Base-by-base conservation (phyloP, 2,888 invertebrate genomes). In the Maniola hyperantus region DNA sequence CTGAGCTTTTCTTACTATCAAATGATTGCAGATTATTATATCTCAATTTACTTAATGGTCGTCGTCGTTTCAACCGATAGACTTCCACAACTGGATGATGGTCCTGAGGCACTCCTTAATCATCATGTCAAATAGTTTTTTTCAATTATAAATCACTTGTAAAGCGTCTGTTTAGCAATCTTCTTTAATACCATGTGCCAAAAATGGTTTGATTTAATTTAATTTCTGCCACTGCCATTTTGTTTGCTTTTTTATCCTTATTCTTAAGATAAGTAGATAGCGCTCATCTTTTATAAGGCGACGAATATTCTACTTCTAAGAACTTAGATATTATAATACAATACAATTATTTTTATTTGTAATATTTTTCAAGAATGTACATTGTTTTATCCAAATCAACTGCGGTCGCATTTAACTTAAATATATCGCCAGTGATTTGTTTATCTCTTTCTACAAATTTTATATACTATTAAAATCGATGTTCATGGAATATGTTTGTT, bases 371-470 rank as follows among this genome's bases (percentile, higher is more conserved):
- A 59, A 15, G 15, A 26, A 51, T 69, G 67, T 71, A 72, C 54
- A 71, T 70, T 75, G 66, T 70, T 70, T 69, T 70, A 69, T 44
- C 48, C 65, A 69, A 68, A 62, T 70, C 69, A 77, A 71, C 70
- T 72, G 71, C 73, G 77, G 74, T 77, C 77, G 79, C 79, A 78
- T 78, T 79, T 79, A 78, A 74, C 72, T 77, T 73, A 73, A 74
- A 72, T 74, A 68, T 73, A 72, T 67, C 66, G 68, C 72, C 71
- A 71, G 71, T 74, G 72, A 71, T 74, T 71, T 53, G 65, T 70
- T 72, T 67, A 66, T 73, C 64, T 68, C 64, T 67, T 65, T 71
- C 66, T 64, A 64, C 67, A 66, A 64, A 63, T 67, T 67, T 67
- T 65, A 69, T 67, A 71, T 68, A 44, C 11, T 51, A 51, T 5